A percentile compares a stretch with the other conserved stretches of the same genome.
These are phyloP conservation scores for Channa maculata DNA, from an alignment of 2,113 vertebrate species.

Conservation along the genomic window DNA sequence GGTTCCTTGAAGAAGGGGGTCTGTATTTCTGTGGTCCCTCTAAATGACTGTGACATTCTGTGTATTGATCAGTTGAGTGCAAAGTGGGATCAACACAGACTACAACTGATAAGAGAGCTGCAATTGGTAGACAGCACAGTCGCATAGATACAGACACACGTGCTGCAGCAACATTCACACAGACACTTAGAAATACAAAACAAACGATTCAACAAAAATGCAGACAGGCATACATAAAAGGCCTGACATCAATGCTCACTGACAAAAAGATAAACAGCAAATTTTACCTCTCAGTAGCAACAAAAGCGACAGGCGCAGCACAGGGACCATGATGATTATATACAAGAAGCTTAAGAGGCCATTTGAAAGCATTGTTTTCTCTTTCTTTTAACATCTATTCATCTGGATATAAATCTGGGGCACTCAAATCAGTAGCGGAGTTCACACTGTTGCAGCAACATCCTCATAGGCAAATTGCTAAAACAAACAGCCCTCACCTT, in stretches of 20 bases:
- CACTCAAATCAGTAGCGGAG: not conserved
- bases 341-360: not conserved
- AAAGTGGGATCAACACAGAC: conserved; percentile 72
- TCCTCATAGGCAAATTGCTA: not conserved
- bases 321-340: not conserved
- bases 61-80: conserved; percentile 72
- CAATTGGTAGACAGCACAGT: conserved; percentile 33
- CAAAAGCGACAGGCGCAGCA: not conserved
- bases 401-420: not conserved
- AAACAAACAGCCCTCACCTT: conserved; percentile 83
- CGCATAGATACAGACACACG: conserved; percentile 7
- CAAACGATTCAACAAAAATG: not conserved
- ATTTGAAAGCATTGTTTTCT: not conserved
- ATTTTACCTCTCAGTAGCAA: conserved; percentile 31
- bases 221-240: conserved; percentile 10
- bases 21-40: conserved; percentile 45
- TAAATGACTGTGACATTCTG: conserved; percentile 78
- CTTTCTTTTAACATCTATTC: not conserved
- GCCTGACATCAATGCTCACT: not conserved
- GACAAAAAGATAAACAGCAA: conserved; percentile 20
- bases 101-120: conserved; percentile 61
- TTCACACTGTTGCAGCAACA: not conserved
- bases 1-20: conserved; percentile 42
- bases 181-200: conserved; percentile 27
- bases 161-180: conserved; percentile 5